A percentile compares a stretch with the other conserved stretches of the same genome.
Conservation (phyloP, 2,113 vertebrate species). For the Orcinus orca region DNA sequence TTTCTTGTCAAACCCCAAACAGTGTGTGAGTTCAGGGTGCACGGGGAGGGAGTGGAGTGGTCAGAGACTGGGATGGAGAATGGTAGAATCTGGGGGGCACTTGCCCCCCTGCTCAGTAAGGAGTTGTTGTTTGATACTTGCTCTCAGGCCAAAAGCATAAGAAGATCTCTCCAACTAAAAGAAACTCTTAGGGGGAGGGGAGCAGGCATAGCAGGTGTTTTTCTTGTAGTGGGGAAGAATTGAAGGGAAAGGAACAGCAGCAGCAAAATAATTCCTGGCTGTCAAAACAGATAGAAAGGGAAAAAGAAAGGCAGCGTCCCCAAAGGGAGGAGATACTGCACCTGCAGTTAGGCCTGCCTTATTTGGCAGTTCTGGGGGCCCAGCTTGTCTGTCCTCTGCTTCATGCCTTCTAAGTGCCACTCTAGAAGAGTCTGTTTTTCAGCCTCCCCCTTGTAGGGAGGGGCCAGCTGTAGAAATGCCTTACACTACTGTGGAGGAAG, state of each 20-base stretch:
- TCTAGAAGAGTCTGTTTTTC: not conserved
- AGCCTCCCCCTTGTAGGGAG: not conserved
- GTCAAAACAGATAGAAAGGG: not conserved
- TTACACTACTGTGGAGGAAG: not conserved
- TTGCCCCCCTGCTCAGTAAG: rapidly evolving
- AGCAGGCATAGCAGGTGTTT: not conserved
- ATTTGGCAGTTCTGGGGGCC: not conserved
- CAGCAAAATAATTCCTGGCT: not conserved
- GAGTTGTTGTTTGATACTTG: not conserved
- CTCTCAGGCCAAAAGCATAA: not conserved
- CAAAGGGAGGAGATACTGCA: not conserved
- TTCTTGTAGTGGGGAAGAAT: not conserved
- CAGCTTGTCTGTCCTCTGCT: not conserved
- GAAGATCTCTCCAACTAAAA: not conserved
- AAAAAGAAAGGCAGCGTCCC: not conserved
- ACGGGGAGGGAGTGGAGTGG: not conserved
- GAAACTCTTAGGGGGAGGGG: not conserved
- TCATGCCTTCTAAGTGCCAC: not conserved
- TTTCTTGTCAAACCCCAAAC: not conserved
- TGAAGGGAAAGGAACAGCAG: not conserved
- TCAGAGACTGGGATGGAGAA: not conserved
- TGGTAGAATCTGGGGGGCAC: not conserved
- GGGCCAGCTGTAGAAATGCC: not conserved
- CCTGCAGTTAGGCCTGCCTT: not conserved
- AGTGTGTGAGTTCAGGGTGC: not conserved